Percentiles rank a stretch among this genome's conserved stretches.
Conservation (phyloP, 2,797 vertebrate genomes). For the Anisognathus igniventris region DNA sequence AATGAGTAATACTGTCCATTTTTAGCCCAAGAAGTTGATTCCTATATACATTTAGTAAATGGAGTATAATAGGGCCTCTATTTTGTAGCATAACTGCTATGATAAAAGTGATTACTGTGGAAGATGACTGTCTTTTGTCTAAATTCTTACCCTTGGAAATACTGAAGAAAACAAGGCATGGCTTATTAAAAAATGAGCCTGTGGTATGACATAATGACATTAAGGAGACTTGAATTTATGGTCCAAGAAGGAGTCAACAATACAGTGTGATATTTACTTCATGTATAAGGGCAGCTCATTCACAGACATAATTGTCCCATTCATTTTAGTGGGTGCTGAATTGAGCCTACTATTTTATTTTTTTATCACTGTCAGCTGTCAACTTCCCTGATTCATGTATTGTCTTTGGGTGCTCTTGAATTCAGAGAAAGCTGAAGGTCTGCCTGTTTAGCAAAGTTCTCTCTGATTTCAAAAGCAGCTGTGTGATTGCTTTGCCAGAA, state of each 20-base stretch:
- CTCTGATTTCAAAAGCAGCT: slow-evolving; percentile 3
- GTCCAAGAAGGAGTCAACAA: neutral
- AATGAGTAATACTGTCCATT: neutral
- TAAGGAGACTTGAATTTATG: neutral
- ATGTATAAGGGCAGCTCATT: neutral
- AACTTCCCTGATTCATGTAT: neutral
- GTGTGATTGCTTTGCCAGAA: neutral
- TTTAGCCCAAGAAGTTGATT: neutral
- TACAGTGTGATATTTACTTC: neutral
- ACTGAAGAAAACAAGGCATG: neutral
- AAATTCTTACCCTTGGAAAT: neutral
- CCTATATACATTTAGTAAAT: neutral
- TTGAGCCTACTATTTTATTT: neutral
- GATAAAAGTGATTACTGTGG: neutral
- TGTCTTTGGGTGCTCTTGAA: neutral
- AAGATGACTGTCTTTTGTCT: neutral
- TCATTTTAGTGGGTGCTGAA: neutral
- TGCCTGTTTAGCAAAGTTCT: neutral
- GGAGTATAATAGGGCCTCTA: neutral
- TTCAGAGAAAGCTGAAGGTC: neutral
- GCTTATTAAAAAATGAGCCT: neutral
- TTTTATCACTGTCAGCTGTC: neutral
- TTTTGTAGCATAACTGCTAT: neutral
- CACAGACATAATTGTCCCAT: accelerated
- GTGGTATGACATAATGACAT: neutral